These are phyloP conservation scores for Augochlorella aurata DNA, from an alignment of 2,888 invertebrate genomes.

Conservation along the genomic window DNA sequence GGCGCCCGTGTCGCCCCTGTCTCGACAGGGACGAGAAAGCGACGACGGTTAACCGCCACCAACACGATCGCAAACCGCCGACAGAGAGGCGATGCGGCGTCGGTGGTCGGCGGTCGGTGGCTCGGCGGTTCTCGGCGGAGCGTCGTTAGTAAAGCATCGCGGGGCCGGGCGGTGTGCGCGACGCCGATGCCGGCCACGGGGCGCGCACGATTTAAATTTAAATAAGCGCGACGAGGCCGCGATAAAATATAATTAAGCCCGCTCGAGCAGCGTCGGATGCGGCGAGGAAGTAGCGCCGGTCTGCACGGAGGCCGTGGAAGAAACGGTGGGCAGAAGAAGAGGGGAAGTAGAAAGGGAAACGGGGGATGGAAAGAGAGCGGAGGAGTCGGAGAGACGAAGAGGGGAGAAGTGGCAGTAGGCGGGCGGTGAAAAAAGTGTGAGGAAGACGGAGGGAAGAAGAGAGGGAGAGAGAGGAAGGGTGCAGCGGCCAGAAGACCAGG, in stretches of 20 bases:
- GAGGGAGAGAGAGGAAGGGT: conserved; percentile 8
- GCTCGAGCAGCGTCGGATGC: conserved; percentile 57
- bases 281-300: conserved; percentile 40
- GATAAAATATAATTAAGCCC: conserved; percentile 79
- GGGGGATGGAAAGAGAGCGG: background rate
- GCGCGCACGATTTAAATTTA: conserved; percentile 76
- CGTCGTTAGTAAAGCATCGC: conserved; percentile 57
- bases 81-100: conserved; percentile 6
- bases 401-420: background rate
- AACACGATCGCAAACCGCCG: conserved; percentile 27
- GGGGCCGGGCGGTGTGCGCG: background rate
- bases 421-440: background rate
- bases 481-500: conserved; percentile 12
- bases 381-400: background rate
- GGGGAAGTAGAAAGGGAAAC: conserved; percentile 4
- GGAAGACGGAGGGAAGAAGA: background rate
- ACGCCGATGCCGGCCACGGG: conserved; percentile 40
- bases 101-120: conserved; percentile 35
- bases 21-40: conserved; percentile 20
- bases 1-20: background rate
- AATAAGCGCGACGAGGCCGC: conserved; percentile 76
- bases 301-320: conserved; percentile 32
- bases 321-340: background rate
- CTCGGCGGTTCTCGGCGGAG: conserved; percentile 1
- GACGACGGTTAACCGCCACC: conserved; percentile 53